Conservation (phyloP, 2,797 vertebrate genomes). For the Netta rufina region DNA sequence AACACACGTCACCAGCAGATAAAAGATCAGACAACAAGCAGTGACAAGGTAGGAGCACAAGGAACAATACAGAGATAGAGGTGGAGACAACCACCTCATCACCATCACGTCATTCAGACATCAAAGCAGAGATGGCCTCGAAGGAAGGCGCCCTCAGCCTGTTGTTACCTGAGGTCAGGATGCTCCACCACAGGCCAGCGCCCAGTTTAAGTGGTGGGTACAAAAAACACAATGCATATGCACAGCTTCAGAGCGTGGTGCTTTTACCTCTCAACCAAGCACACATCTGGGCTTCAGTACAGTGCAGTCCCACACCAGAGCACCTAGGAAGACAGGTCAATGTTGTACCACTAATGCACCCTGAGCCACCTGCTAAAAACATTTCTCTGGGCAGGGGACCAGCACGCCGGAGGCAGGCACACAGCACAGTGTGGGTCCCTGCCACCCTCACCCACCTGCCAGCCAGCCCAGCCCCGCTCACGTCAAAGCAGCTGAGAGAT, state of each 20-base stretch:
- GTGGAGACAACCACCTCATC: not conserved
- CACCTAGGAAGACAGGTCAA: not conserved
- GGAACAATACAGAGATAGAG: not conserved
- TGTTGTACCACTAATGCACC: not conserved
- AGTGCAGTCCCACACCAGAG: not conserved
- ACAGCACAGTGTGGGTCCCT: not conserved
- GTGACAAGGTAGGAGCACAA: not conserved
- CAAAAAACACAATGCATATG: not conserved
- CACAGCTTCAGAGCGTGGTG: not conserved
- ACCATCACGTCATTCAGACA: not conserved
- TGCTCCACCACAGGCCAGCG: too few species aligned
- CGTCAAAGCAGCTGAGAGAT: not conserved
- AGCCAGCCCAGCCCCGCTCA: not conserved
- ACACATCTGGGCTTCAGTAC: not conserved
- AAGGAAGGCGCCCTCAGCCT: not conserved
- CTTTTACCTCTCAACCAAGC: not conserved
- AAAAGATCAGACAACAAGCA: constrained; percentile 21
- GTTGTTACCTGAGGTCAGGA: not conserved
- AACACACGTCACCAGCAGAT: not conserved
- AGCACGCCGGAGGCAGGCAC: accelerated
- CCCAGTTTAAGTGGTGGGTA: not conserved
- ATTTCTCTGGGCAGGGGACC: not conserved
- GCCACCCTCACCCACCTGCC: not conserved
- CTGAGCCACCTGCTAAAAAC: accelerated
- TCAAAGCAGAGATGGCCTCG: not conserved